Base-by-base conservation (phyloP, 1,140 invertebrate genomes). In the Zaprionus lachaisei region DNA sequence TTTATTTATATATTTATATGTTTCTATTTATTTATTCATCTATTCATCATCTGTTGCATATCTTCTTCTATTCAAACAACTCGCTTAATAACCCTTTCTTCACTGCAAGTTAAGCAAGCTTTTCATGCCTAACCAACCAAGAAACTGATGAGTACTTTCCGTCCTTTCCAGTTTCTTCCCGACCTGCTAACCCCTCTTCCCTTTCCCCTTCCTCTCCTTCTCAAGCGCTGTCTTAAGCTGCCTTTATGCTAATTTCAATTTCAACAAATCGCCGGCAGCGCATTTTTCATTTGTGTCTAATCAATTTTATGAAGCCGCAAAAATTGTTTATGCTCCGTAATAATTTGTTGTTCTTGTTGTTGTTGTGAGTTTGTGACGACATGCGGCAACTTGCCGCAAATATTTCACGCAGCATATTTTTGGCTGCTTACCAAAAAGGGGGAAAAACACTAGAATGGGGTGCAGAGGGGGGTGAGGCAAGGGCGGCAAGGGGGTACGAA, bases 271-370 rank as follows among this genome's bases (percentile, higher is more conserved):
- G 44, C 65, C 55, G 9, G 37, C 31, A n/a, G 63, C 41, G 17
- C 15, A 69, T 78, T 80, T 56, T 73, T 55, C 55, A 69, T 78
- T 80, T 78, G 22, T 67, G 54, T 68, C 78, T 81, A 71, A 89
- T 83, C 72, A 81, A 89, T 81, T 83, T 74, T 79, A 89, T 79
- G 75, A 72, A 65, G 24, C 62, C 60, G 41, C 74, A 68, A 68
- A 47, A 67, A 78, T 65, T 71, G 79, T 79, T 82, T 77, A 85
- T 82, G 83, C 83, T 67, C 60, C 11, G 20, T 7, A 24, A 17
- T 47, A 47, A 47, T 47, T 47, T 24, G 47, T 51, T 51, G 17
- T 51, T 22, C 9, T 17, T 20, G 44, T 11, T 49, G 17, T 51
- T 22, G 47, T 20, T 34, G 20, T 12, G n/a, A 17, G 44, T 51